Evolutionary conservation across 37 sponge, comb jelly and placozoan species (phyloP), one percentile per base, ranked within the genome.

Genomic region (Hexactinellida sp.): DNA sequence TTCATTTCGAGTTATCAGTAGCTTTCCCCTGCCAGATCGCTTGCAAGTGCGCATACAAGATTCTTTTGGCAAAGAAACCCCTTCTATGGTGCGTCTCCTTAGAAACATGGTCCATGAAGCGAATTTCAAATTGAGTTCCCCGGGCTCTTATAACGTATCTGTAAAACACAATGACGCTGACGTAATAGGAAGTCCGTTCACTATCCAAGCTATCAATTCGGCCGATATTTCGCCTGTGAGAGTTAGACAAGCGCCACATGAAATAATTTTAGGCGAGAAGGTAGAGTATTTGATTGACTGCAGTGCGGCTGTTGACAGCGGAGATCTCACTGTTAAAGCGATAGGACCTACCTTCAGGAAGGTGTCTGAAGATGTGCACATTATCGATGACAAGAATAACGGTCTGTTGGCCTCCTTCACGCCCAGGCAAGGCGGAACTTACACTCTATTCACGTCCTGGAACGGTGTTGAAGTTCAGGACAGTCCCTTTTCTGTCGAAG

Each of bases 1-100:
- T 63, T 63, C 28, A 21, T 63, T 63, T 63, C 76, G 13, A 63
- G 76, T 63, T n/a, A 63, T 63, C 30, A 25, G 76, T n/a, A 63
- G 76, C 30, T 1, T n/a, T 5, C 5, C 30, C 34, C 30, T 63
- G 34, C 34, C 76, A 10, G 34, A 63, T 10, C 5, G 28, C 13
- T n/a, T 63, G 34, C 30, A 63, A 25, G 76, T 63, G 28, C 76
- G 76, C 13, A 63, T 63, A 63, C 76, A 63, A 63, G 76, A 63
- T 63, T 63, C 76, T 63, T 63, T 23, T 63, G 76, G 76, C 34
- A 63, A 63, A n/a, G 76, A 63, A 63, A 63, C 76, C 19, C 76
- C 76, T 21, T 63, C 76, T 63, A n/a, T 21, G 5, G 30, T 63
- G 13, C 5, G 3, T n/a, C 76, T 23, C 25, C 76, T 63, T 63